These are phyloP conservation scores for Lepilemur ruficaudatus DNA, from an alignment of 2,797 vertebrate genomes.

Conservation along the genomic window DNA sequence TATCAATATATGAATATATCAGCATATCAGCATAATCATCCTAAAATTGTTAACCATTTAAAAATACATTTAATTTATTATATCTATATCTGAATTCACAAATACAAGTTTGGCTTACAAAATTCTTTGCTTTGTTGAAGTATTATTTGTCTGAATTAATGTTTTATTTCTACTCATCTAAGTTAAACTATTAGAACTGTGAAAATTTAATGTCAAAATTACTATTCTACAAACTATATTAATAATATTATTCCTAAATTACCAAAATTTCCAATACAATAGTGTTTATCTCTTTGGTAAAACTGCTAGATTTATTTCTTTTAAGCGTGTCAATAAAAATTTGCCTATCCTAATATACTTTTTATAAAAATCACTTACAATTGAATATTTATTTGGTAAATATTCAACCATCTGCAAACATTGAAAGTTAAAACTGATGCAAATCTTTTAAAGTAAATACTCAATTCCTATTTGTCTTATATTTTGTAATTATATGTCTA, in stretches of 20 bases:
- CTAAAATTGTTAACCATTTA: conserved; percentile 23
- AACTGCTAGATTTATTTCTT: background rate
- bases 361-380: background rate
- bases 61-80: conserved; percentile 11
- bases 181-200: background rate
- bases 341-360: background rate
- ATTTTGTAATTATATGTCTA: background rate
- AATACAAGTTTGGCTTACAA: background rate
- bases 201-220: conserved; percentile 17
- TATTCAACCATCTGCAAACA: background rate
- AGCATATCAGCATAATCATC: background rate
- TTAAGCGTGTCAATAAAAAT: background rate
- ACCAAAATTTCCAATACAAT: background rate
- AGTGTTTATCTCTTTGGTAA: background rate
- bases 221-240: background rate
- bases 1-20: background rate
- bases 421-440: background rate
- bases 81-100: background rate
- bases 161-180: conserved; percentile 16
- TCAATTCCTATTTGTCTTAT: background rate
- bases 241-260: conserved; percentile 18
- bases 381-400: background rate
- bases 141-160: conserved; percentile 18
- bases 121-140: background rate
- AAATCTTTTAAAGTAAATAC: background rate